Percentiles rank a stretch among this genome's conserved stretches.
Evolutionary conservation across 2,888 invertebrate genomes (phyloP).

Genomic region (Epistrophella euchroma): DNA sequence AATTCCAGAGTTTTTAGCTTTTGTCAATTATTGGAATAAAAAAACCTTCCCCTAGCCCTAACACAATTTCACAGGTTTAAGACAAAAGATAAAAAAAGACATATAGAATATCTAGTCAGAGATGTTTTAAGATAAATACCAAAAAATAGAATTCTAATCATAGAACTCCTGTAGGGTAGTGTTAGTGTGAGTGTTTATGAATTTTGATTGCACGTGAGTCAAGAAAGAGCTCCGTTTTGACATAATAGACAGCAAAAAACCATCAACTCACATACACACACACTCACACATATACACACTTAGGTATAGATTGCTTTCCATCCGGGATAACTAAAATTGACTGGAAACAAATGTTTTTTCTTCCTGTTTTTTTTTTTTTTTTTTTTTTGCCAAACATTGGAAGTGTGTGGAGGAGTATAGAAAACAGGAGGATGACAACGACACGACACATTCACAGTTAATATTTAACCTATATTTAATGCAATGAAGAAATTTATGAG

Average conservation of each 20-base stretch:
- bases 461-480: conserved; percentile 70
- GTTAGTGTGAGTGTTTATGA: conserved; percentile 13
- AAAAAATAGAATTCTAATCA: conserved; percentile 24
- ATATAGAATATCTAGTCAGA: conserved; percentile 19
- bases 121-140: conserved; percentile 31
- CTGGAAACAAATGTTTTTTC: conserved; percentile 56
- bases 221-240: conserved; percentile 30
- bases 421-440: conserved; percentile 12
- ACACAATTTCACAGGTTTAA: conserved; percentile 20
- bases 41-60: not conserved
- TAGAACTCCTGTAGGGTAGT: conserved; percentile 28
- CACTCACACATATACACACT: conserved; percentile 11
- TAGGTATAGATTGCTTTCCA: conserved; percentile 54
- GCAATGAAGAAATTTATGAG: conserved; percentile 63
- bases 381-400: conserved; percentile 35
- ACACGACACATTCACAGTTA: conserved; percentile 60
- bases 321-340: conserved; percentile 72
- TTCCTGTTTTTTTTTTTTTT: not conserved
- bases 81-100: conserved; percentile 1
- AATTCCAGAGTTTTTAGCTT: conserved; percentile 69
- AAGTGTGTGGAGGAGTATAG: conserved; percentile 45
- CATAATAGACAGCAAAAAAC: conserved; percentile 10
- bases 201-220: conserved; percentile 43
- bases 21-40: conserved; percentile 64
- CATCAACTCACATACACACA: conserved; percentile 19